Conservation (phyloP, 2,113 vertebrate species). For the Hydropotes inermis region DNA sequence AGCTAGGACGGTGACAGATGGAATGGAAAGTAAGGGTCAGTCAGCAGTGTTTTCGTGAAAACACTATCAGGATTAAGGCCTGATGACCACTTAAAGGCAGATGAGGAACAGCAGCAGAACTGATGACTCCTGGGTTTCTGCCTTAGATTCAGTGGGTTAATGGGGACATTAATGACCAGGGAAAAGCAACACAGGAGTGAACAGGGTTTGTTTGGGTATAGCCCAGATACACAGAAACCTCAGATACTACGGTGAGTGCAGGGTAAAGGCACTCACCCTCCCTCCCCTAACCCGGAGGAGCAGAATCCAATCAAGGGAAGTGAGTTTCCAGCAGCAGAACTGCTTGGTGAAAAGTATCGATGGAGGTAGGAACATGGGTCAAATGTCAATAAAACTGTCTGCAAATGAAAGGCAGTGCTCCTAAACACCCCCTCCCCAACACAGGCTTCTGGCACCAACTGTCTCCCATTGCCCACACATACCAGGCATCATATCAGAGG, state of each 20-base stretch:
- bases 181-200: neutral
- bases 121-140: neutral
- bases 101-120: neutral
- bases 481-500: neutral
- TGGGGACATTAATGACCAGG: neutral
- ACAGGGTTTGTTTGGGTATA: neutral
- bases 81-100: neutral
- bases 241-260: neutral
- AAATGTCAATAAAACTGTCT: neutral
- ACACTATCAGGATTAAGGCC: neutral
- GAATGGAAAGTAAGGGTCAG: neutral
- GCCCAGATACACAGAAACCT: neutral
- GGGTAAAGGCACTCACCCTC: neutral
- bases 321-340: neutral
- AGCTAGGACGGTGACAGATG: neutral
- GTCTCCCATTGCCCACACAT: neutral
- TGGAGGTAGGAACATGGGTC: neutral
- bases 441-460: rapidly evolving
- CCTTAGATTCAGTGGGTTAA: neutral
- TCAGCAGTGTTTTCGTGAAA: neutral
- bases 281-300: neutral
- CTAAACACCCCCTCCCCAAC: neutral
- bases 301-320: neutral
- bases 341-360: neutral
- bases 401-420: neutral